Base-by-base conservation (phyloP, 1,140 invertebrate species). In the Microplitis demolitor region DNA sequence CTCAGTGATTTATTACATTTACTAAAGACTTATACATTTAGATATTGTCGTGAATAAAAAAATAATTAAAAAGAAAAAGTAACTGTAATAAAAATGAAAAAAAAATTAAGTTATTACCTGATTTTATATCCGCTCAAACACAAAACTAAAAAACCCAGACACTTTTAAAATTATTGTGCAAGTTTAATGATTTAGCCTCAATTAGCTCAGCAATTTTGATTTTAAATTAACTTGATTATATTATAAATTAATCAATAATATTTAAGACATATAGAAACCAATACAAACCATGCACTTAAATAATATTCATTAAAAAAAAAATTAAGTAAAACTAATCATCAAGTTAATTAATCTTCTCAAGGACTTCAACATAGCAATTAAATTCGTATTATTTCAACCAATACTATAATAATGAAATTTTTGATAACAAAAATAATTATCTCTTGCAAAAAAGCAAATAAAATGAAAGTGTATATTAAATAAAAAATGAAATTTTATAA, bases 151-250 rank as follows among this genome's bases (percentile, higher is more conserved):
- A n/a, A 54, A 54, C 53, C 39, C 37, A 45, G 34, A 51, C 39
- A 66, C 13, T 16, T 16, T 66, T 9, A 50, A 51, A 66, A 66
- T 66, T 66, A 66, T 66, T 66, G 63, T 50, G 37, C 63, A 51
- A 66, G 63, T 66, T 39, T 14, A 66, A 66, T 66, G 63, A 66
- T 66, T 66, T 66, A 66, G 63, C 45, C 63, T 66, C 63, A 66
- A 66, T 66, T 66, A 66, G 63, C 63, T 39, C 34, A 66, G 45
- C 37, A 39, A 66, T 45, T 66, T 66, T 51, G 5, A 14, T 4
- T 45, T 35, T 39, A 45, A 63, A 45, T 66, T 31, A 45, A 66
- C 45, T 45, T 45, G n/a, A 66, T 14, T 39, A 3, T 13, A 50
- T 37, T 66, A 45, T 45, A 45, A 45, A 45, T 45, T 45, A 45